These are phyloP conservation scores for Microcebus tavaratra DNA, from an alignment of 2,113 vertebrate genomes.

Conservation along the genomic window DNA sequence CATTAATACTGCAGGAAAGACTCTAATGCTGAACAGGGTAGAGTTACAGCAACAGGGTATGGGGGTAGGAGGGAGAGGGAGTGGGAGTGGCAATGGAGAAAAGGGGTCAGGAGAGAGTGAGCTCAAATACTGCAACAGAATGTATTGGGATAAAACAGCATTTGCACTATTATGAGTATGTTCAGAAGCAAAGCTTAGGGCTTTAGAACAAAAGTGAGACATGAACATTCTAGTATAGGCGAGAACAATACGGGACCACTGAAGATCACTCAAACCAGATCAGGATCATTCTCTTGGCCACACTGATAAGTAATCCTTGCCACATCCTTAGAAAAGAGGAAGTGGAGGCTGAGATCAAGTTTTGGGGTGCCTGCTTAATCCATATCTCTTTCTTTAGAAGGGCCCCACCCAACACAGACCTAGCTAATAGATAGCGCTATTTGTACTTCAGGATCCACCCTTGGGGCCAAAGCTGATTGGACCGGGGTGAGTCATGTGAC, in stretches of 20 bases:
- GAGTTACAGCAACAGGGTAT: background rate
- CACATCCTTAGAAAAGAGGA: background rate
- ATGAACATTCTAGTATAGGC: background rate
- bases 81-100: no score
- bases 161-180: background rate
- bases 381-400: background rate
- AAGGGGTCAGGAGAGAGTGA: background rate
- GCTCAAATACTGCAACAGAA: background rate
- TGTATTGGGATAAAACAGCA: background rate
- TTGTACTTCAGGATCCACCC: background rate
- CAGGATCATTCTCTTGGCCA: background rate
- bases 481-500: background rate
- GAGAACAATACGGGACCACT: background rate
- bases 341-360: background rate
- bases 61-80: no score
- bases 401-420: no score
- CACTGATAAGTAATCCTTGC: background rate
- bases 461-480: background rate
- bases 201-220: background rate
- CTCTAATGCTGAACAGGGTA: background rate
- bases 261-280: background rate
- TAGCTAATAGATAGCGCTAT: accelerated
- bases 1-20: background rate
- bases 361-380: background rate
- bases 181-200: background rate